These are phyloP conservation scores for Pyxicephalus adspersus DNA, from an alignment of 2,113 vertebrate species.

Conservation along the genomic window DNA sequence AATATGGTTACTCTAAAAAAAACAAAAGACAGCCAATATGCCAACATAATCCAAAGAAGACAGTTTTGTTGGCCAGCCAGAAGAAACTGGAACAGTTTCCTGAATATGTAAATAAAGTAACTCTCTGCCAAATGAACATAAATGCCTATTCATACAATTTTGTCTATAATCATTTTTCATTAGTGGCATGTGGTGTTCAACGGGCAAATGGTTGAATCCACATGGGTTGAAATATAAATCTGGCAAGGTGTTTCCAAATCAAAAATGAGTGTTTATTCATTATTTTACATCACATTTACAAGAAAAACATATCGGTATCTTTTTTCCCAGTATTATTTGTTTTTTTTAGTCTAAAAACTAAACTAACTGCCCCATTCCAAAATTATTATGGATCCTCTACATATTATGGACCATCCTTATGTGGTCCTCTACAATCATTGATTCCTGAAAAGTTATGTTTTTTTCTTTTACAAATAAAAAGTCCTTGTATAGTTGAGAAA, in stretches of 20 bases:
- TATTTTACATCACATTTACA: too few relatives aligned
- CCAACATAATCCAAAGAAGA: conserved; percentile 47
- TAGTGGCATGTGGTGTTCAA: conserved; percentile 8
- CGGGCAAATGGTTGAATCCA: neutral
- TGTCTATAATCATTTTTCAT: conserved; percentile 32
- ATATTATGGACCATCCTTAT: too few relatives aligned
- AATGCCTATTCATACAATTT: conserved; percentile 38
- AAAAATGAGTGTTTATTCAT: neutral
- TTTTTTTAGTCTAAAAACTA: too few relatives aligned
- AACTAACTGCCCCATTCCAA: too few relatives aligned
- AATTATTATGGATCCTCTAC: too few relatives aligned
- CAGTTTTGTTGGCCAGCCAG: conserved; percentile 52
- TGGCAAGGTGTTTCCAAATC: neutral
- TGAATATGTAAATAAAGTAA: conserved; percentile 49
- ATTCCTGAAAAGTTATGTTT: too few relatives aligned
- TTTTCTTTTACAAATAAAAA: too few relatives aligned
- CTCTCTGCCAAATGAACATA: conserved; percentile 36
- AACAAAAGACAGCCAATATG: conserved; percentile 41
- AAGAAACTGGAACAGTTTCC: conserved; percentile 38
- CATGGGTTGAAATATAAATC: conserved; percentile 5
- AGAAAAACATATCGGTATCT: too few relatives aligned
- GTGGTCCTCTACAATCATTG: too few relatives aligned
- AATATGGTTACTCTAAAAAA: conserved; percentile 47
- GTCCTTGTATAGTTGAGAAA: too few relatives aligned
- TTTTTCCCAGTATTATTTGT: too few relatives aligned